Conservation (phyloP, 2,797 vertebrate species). For the Sebastes nivosus region DNA sequence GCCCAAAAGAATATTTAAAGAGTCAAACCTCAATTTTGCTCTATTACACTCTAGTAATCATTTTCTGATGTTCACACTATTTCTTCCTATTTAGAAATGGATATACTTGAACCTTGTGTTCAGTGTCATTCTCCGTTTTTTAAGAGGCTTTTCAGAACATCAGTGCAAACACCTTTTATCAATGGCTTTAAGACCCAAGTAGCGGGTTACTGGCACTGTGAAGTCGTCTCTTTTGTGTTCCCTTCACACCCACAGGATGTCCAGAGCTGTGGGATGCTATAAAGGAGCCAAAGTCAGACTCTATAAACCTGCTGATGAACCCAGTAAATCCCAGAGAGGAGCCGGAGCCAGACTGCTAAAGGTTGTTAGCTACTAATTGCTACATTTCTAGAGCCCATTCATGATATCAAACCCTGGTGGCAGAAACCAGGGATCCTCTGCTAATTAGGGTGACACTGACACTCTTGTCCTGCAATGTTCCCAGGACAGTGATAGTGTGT, state of each 20-base stretch:
- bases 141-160: constrained; percentile 22
- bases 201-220: constrained; percentile 51
- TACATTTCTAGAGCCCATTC: constrained; percentile 79
- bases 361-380: constrained; percentile 81
- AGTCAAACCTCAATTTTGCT: constrained; percentile 12
- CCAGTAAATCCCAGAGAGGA: constrained; percentile 68
- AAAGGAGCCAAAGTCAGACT: constrained; percentile 79
- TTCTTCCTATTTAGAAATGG: neutral
- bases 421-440: constrained; percentile 64
- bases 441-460: constrained; percentile 78
- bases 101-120: constrained; percentile 14
- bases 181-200: constrained; percentile 41
- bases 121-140: neutral
- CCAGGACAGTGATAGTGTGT: constrained; percentile 60
- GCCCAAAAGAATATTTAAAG: constrained; percentile 16
- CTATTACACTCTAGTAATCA: neutral
- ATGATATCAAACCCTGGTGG: constrained; percentile 76
- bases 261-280: constrained; percentile 55
- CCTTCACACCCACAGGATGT: constrained; percentile 73
- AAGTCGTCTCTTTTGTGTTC: constrained; percentile 62
- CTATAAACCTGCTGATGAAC: constrained; percentile 83
- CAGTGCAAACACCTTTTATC: constrained; percentile 51
- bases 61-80: constrained; percentile 7
- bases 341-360: constrained; percentile 63
- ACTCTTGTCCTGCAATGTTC: constrained; percentile 75